phyloP scores from a whole-genome alignment of 1,140 invertebrate genomes.

The Thrips palmi region DNA sequence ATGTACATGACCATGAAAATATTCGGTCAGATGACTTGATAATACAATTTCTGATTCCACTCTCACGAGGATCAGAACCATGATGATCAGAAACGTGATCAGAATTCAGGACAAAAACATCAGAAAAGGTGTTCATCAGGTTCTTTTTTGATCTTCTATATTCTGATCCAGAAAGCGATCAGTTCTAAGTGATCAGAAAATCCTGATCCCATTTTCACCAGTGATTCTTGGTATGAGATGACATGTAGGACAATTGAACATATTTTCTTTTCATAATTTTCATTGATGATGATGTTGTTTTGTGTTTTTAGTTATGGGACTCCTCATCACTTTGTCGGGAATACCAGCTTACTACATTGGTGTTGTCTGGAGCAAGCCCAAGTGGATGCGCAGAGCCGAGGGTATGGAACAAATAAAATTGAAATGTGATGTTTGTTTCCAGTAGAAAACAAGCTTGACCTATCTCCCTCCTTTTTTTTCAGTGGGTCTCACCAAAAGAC shows the following conservation, averaged over 20 bases:
- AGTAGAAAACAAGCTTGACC: too few relatives aligned
- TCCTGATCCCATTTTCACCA: neutral
- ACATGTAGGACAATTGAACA: neutral
- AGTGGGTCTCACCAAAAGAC: too few relatives aligned
- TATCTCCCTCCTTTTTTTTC: too few relatives aligned
- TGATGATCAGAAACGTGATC: too few relatives aligned
- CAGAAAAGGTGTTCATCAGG: conserved; percentile 5
- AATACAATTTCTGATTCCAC: too few relatives aligned
- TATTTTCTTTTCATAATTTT: neutral
- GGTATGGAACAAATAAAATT: neutral
- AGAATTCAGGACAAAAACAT: too few relatives aligned
- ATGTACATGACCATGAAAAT: too few relatives aligned
- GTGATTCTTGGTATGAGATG: neutral
- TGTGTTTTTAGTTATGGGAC: conserved; percentile 20
- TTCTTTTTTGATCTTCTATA: neutral
- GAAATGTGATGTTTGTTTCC: too few relatives aligned
- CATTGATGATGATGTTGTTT: neutral
- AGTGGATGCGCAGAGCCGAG: too few relatives aligned
- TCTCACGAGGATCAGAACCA: too few relatives aligned
- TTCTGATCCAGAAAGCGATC: neutral
- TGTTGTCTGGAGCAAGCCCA: too few relatives aligned
- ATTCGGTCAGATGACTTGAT: too few relatives aligned
- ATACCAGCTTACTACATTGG: conserved; percentile 31
- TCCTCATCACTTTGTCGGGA: conserved; percentile 27
- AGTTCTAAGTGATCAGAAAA: neutral